These are phyloP conservation scores for Mechanitis mazaeus DNA, from an alignment of 2,888 invertebrate species.

Conservation along the genomic window DNA sequence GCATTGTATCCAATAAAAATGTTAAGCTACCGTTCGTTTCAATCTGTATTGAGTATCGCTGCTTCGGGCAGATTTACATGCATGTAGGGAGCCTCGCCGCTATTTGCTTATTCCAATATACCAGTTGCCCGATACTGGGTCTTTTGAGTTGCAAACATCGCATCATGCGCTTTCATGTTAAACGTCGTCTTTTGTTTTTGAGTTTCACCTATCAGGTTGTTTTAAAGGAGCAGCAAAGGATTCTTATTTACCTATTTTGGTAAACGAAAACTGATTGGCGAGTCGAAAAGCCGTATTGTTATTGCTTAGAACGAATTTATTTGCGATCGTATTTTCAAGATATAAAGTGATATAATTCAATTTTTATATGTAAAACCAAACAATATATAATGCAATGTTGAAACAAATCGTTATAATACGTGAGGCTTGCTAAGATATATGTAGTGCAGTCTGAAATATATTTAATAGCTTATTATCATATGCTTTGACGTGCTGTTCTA, in stretches of 20 bases:
- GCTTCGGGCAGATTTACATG: constrained; percentile 63
- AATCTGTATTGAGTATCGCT: constrained; percentile 59
- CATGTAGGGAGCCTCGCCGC: constrained; percentile 52
- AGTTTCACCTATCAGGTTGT: constrained; percentile 20
- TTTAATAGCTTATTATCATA: background rate
- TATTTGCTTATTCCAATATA: constrained; percentile 58
- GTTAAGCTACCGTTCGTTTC: constrained; percentile 59
- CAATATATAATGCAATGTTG: background rate
- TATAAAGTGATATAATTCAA: constrained; percentile 2
- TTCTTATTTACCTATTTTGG: constrained; percentile 14
- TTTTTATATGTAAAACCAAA: background rate
- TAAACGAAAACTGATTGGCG: background rate
- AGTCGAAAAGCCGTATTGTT: background rate
- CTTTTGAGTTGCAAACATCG: constrained; percentile 31
- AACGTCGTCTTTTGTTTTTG: constrained; percentile 24
- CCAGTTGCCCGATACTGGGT: constrained; percentile 22
- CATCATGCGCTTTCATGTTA: constrained; percentile 21
- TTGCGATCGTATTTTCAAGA: background rate
- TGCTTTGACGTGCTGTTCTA: too few relatives aligned
- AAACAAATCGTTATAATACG: background rate
- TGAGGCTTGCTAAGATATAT: background rate
- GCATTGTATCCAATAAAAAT: constrained; percentile 59
- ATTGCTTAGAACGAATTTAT: background rate
- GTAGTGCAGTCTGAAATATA: background rate
- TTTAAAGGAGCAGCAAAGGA: constrained; percentile 11